A percentile compares a stretch with the other conserved stretches of the same genome.
These are phyloP conservation scores for Hoplostethus mediterraneus DNA, from an alignment of 2,797 vertebrate species.

Conservation along the genomic window DNA sequence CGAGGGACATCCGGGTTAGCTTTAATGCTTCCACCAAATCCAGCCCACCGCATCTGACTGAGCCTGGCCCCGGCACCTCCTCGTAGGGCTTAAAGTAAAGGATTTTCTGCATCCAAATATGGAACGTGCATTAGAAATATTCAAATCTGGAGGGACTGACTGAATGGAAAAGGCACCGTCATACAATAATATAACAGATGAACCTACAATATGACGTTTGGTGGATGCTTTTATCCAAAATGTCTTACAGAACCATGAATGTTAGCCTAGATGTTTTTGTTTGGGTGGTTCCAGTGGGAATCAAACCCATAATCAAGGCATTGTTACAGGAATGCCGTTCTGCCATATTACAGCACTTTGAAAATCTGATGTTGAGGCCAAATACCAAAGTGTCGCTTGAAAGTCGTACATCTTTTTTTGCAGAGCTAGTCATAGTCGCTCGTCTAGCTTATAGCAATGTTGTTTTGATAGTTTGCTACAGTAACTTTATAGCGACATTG, in stretches of 20 bases:
- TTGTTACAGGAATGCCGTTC: background rate
- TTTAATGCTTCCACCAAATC: constrained; percentile 68
- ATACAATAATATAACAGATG: background rate
- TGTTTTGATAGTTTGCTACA: no score
- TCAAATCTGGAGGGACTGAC: background rate
- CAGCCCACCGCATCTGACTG: constrained; percentile 14
- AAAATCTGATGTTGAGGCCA: constrained; percentile 6
- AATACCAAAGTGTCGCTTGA: background rate
- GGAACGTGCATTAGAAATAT: background rate
- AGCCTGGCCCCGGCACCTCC: constrained; percentile 7
- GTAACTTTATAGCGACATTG: no score
- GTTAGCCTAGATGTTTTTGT: background rate
- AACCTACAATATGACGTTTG: background rate
- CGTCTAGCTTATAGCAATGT: no score
- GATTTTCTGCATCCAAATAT: background rate
- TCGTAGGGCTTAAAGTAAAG: constrained; percentile 33
- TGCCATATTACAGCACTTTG: background rate
- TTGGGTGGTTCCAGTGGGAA: background rate
- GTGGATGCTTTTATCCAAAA: background rate
- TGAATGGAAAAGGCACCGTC: background rate
- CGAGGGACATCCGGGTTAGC: constrained; percentile 77
- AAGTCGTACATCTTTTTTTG: no score
- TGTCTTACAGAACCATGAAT: background rate
- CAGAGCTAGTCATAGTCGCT: no score
- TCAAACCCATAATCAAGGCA: constrained; percentile 3